Evolutionary conservation across 2,888 invertebrate genomes (phyloP), one percentile per base, ranked within the genome.

Genomic region (Phengaris arion): DNA sequence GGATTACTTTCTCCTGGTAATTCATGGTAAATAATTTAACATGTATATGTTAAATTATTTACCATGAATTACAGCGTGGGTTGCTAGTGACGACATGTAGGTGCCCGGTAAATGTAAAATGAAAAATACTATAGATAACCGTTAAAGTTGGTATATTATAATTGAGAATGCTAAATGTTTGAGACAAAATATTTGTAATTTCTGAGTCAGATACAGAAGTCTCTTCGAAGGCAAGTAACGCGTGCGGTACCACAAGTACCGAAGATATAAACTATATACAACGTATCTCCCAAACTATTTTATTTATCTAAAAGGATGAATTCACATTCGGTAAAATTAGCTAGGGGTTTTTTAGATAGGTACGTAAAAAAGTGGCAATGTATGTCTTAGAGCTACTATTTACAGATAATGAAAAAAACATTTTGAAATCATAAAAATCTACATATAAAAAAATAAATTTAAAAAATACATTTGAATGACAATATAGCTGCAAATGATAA

Each of bases 331-430:
- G 79, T 74, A 74, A 64, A 76, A 74, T 78, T 75, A 87, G 83
- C 85, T 75, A 75, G 69, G 54, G 72, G 69, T 57, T 87, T 88
- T 86, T 85, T 90, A 91, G 89, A 92, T 90, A 88, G 89, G 91
- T 90, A 88, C 89, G 89, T 93, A 93, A 91, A 93, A 93, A 93
- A 92, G 92, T 92, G 91, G 91, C 91, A 91, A 92, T 92, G 89
- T 89, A 84, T 91, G 90, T 84, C 92, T 92, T 92, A 92, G 82
- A 80, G 77, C 87, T 92, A 92, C 81, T 93, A 93, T 93, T 81
- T 92, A 93, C 92, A 92, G 2, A 13, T 0, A 59, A 59, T 59
- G 35, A 45, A 64, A 64, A 35, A 45, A 64, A 64, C 10, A 64
- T 22, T 6, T 64, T 22, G 12, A 64, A 35, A 12, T 64, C 8